A percentile compares a stretch with the other conserved stretches of the same genome.
phyloP scores from a whole-genome alignment of 1,140 invertebrate genomes.

The Cydia splendana region DNA sequence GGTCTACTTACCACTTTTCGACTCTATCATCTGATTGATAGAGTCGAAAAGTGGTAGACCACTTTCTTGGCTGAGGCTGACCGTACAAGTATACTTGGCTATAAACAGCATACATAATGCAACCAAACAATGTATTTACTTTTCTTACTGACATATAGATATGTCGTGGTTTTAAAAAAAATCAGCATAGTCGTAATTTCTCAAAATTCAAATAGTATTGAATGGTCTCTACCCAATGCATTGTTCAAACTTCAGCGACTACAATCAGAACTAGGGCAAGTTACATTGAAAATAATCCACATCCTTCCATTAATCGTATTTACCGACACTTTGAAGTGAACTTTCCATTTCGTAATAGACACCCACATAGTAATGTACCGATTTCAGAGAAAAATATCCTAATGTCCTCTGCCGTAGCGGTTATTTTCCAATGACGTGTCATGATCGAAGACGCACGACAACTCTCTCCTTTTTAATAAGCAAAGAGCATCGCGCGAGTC shows the following conservation, averaged over 20 bases:
- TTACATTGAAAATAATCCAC: background rate
- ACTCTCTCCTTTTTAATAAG: conserved; percentile 63
- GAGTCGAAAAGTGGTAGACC: too few species aligned
- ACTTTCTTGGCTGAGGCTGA: too few species aligned
- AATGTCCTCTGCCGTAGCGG: background rate
- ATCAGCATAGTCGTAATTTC: too few species aligned
- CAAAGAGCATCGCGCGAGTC: conserved; percentile 40
- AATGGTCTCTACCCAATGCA: too few species aligned
- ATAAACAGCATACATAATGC: background rate
- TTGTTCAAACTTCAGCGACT: background rate
- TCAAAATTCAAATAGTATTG: too few species aligned
- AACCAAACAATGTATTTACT: too few species aligned
- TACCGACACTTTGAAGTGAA: conserved; percentile 24
- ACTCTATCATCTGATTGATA: too few species aligned
- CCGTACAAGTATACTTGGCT: background rate
- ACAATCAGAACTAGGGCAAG: background rate
- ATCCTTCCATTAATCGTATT: conserved; percentile 3
- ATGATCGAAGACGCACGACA: conserved; percentile 45
- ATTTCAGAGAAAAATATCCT: too few species aligned
- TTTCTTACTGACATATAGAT: too few species aligned
- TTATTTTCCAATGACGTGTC: conserved; percentile 33
- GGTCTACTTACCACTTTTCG: too few species aligned
- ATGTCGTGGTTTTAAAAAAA: too few species aligned
- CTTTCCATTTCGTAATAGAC: conserved; percentile 31
- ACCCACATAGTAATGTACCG: background rate